These are phyloP conservation scores for Echiichthys vipera DNA, from an alignment of 2,797 vertebrate species.

Conservation along the genomic window DNA sequence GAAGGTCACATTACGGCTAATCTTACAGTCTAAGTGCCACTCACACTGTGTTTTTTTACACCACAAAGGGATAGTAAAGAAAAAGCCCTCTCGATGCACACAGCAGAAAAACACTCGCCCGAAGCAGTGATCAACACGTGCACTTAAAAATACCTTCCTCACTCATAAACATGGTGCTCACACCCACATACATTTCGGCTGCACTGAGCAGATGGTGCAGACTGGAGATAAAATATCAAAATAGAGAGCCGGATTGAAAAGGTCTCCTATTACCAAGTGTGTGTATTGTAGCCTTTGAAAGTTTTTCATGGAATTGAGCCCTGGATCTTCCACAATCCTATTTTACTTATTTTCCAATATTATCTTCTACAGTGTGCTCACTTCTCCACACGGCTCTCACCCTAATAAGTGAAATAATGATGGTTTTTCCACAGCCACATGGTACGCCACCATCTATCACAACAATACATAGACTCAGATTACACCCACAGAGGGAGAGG, in stretches of 20 bases:
- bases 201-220: conserved; percentile 3
- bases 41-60: background rate
- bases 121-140: conserved; percentile 11
- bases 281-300: conserved; percentile 7
- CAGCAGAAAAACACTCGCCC: conserved; percentile 32
- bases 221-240: conserved; percentile 13
- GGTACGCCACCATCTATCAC: no score
- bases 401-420: no score
- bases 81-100: conserved; percentile 6
- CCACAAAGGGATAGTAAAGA: conserved; percentile 8
- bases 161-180: conserved; percentile 15
- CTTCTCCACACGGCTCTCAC: no score
- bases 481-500: no score
- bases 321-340: background rate
- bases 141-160: conserved; percentile 7
- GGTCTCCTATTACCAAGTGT: background rate
- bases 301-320: background rate
- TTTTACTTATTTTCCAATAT: background rate
- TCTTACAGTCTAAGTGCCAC: conserved; percentile 20
- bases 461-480: no score
- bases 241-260: conserved; percentile 6
- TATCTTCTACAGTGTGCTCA: no score
- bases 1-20: conserved; percentile 12
- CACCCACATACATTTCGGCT: background rate
- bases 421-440: no score